phyloP scores from a whole-genome alignment of 1,140 invertebrate genomes.

The Drosophila tristis region DNA sequence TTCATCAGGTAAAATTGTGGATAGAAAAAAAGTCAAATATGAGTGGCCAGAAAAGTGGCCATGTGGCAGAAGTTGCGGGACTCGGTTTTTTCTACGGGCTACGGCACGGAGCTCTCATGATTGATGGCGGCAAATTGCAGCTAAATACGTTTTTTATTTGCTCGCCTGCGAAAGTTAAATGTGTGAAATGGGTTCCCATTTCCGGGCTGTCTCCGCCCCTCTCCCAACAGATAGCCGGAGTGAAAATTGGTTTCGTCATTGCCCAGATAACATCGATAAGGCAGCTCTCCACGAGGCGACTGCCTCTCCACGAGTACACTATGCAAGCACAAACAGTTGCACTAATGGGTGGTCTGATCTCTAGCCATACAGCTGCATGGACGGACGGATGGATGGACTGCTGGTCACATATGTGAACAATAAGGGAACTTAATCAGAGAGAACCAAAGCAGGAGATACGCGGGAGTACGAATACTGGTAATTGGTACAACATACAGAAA shows the following conservation, averaged over 20 bases:
- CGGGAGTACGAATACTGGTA: not conserved
- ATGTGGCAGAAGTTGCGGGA: slow-evolving; percentile 70
- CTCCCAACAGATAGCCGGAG: slow-evolving; percentile 15
- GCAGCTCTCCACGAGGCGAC: slow-evolving; percentile 31
- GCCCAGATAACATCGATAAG: slow-evolving; percentile 46
- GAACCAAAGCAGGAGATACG: no score
- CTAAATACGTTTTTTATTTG: slow-evolving; percentile 82
- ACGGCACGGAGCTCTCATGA: slow-evolving; percentile 50
- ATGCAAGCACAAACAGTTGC: not conserved
- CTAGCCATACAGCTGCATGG: slow-evolving; percentile 15
- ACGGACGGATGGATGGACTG: slow-evolving; percentile 7
- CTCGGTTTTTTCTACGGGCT: slow-evolving; percentile 20
- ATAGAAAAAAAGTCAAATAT: slow-evolving; percentile 51
- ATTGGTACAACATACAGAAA: no score
- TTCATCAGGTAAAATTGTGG: slow-evolving; percentile 77
- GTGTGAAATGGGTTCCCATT: slow-evolving; percentile 49
- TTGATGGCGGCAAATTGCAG: slow-evolving; percentile 80
- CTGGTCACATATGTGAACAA: slow-evolving; percentile 32
- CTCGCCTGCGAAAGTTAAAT: slow-evolving; percentile 38
- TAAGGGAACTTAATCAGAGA: slow-evolving; percentile 19
- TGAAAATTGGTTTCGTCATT: slow-evolving; percentile 25
- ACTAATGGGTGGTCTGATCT: slow-evolving; percentile 36
- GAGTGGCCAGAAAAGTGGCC: slow-evolving; percentile 66
- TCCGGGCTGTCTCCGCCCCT: slow-evolving; percentile 39
- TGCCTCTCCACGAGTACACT: slow-evolving; percentile 14